Evolutionary conservation across 2,113 vertebrate genomes (phyloP).

Genomic region (Camelus dromedarius): DNA sequence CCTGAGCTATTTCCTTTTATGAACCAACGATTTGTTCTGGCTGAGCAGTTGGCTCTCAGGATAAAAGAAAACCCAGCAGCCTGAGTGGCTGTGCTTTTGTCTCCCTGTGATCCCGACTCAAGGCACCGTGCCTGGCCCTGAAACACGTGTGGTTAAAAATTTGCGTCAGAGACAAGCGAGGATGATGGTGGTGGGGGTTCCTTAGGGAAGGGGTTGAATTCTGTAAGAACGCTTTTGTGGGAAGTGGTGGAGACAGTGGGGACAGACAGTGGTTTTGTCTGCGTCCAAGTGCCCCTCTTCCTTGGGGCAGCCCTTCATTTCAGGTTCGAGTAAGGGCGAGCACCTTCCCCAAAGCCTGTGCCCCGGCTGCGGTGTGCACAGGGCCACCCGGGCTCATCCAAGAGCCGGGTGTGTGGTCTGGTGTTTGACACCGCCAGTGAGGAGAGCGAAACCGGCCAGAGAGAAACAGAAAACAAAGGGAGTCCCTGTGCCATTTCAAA

Average conservation of each 20-base stretch:
- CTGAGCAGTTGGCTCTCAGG: not conserved
- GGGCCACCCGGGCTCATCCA: not conserved
- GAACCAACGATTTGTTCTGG: not conserved
- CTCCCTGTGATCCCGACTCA: not conserved
- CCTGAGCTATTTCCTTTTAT: not conserved
- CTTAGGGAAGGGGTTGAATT: not conserved
- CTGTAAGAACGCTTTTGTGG: too few species aligned
- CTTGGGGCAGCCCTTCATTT: not conserved
- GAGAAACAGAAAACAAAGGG: not conserved
- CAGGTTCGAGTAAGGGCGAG: not conserved
- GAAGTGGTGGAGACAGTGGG: not conserved
- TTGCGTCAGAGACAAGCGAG: not conserved
- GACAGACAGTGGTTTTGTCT: not conserved
- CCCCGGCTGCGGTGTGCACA: fast-evolving
- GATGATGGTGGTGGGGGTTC: not conserved
- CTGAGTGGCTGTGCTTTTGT: not conserved
- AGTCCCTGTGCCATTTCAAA: not conserved
- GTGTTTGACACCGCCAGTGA: too few species aligned
- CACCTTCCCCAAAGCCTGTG: not conserved
- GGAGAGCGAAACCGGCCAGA: not conserved
- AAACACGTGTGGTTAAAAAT: not conserved
- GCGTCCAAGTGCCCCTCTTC: not conserved
- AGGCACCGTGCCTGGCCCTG: not conserved
- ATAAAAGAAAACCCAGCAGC: not conserved
- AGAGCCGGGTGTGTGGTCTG: not conserved